These are phyloP conservation scores for Ailuropoda melanoleuca DNA, from an alignment of 2,113 vertebrate genomes.

Conservation along the genomic window DNA sequence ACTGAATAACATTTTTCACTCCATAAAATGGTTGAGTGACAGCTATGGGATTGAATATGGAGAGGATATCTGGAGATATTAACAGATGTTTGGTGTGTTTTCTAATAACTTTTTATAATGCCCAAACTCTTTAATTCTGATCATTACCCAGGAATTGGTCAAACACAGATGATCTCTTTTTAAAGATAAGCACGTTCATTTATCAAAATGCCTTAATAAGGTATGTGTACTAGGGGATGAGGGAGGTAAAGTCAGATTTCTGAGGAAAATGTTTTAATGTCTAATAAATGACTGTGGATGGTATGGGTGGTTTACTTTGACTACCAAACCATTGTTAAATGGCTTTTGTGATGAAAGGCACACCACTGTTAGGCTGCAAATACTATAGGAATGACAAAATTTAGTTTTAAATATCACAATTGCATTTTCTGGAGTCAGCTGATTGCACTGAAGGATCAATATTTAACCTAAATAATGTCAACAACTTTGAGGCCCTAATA, in stretches of 20 bases:
- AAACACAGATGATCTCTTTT: neutral
- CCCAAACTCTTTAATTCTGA: neutral
- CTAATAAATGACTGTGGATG: neutral
- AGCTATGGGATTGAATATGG: neutral
- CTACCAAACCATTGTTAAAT: too few species aligned
- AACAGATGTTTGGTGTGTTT: neutral
- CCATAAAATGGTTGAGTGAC: neutral
- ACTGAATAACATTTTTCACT: fast-evolving
- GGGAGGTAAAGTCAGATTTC: neutral
- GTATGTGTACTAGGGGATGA: fast-evolving
- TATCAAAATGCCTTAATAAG: neutral
- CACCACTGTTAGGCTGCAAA: neutral
- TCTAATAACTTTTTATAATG: neutral
- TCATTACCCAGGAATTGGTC: neutral
- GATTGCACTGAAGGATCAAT: neutral
- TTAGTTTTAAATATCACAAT: neutral
- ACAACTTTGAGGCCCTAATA: neutral
- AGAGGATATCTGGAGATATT: neutral
- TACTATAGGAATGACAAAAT: neutral
- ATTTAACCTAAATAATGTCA: neutral
- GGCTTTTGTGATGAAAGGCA: neutral
- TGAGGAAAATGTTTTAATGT: neutral
- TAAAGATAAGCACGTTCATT: neutral
- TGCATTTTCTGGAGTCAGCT: neutral
- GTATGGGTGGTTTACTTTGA: neutral